Base-by-base conservation (phyloP, 1,140 invertebrate species). In the Drosophila mojavensis region DNA sequence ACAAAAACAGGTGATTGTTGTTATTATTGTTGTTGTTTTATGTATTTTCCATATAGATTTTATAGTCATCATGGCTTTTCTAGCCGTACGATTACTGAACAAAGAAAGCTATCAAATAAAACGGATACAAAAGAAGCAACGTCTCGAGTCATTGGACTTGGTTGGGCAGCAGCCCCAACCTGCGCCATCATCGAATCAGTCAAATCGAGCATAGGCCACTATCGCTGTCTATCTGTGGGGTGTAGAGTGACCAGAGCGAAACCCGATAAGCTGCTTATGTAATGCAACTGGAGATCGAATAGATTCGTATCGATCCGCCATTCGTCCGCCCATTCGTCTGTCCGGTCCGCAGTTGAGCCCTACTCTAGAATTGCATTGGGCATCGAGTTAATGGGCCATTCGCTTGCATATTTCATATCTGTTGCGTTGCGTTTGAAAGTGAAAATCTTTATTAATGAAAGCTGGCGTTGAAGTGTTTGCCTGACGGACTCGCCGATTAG, bases 91-190 rank as follows among this genome's bases (percentile, higher is more conserved):
- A 85, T 77, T 62, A 50, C 56, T 48, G 50, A 78, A 86, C 75
- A 86, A 85, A 82, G 82, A 85, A 86, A 85, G 82, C 55, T 63
- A 84, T 83, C 73, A 84, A 83, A 80, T 86, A 60, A 79, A 81
- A 58, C 48, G 51, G 68, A 74, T 28, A 77, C 73, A 68, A 84
- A 80, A 84, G 60, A 84, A 69, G 77, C 28, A 48, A 69, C 61
- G 36, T 53, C 63, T 50, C 70, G 75, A 60, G 70, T 70, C 70
- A 81, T 66, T 72, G 79, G 70, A 81, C 78, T 78, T 62, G 75
- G 54, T 5, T 6, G 6, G 33, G 5, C 33, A 30, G 28, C 33
- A 5, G 2, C 11, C 47, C 50, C 53, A 78, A 75, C 43, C 36
- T 69, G 59, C 56, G 26, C 45, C 67, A 61, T 64, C 71, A 78